A percentile compares a stretch with the other conserved stretches of the same genome.
phyloP scores from a whole-genome alignment of 2,797 vertebrate genomes.

The Sternotherus odoratus region DNA sequence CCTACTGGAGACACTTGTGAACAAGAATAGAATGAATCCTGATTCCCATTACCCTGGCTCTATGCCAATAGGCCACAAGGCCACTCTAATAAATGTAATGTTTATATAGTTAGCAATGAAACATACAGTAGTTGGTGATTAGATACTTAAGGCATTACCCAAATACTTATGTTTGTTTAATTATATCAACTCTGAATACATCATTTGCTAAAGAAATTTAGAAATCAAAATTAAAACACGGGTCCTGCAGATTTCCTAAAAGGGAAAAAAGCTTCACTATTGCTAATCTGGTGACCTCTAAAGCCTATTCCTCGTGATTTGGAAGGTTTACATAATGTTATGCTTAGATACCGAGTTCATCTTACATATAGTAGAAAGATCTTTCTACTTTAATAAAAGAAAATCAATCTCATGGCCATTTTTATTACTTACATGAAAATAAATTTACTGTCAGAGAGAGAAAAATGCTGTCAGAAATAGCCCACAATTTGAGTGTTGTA shows the following conservation, averaged over 20 bases:
- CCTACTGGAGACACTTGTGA: constrained; percentile 62
- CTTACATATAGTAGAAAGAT: background rate
- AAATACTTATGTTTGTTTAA: background rate
- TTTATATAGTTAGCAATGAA: constrained; percentile 47
- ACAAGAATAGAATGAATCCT: background rate
- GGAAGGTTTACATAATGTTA: background rate
- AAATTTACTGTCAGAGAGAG: background rate
- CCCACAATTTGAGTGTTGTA: background rate
- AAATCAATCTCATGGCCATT: background rate
- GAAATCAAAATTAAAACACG: background rate
- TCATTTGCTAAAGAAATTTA: background rate
- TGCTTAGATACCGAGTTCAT: background rate
- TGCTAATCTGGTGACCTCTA: background rate
- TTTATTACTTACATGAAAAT: background rate
- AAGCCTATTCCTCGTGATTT: background rate
- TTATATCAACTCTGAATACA: constrained; percentile 7
- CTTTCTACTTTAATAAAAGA: background rate
- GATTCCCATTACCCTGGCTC: background rate
- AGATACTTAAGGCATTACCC: constrained; percentile 41
- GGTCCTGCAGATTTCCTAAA: background rate
- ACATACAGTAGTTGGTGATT: constrained; percentile 45
- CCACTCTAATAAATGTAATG: constrained; percentile 5
- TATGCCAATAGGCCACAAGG: constrained; percentile 58
- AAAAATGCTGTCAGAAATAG: background rate
- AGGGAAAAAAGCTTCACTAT: background rate